Percentiles rank a stretch among this genome's conserved stretches.
Evolutionary conservation across 2,888 invertebrate species (phyloP).

Genomic region (Coelopa pilipes): DNA sequence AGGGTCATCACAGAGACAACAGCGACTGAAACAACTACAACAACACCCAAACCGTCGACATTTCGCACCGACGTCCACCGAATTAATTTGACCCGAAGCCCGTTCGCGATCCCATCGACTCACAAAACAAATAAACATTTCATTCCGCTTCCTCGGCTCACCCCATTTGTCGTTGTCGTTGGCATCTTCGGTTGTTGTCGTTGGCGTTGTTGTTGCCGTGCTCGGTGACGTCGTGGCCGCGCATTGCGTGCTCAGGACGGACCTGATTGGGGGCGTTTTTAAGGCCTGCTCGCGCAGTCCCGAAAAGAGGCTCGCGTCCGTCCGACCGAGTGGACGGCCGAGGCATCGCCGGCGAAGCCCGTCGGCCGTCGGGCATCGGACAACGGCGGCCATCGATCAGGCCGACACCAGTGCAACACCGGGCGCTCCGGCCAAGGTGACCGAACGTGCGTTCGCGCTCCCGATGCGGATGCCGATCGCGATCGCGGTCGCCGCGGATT

Average conservation of each 20-base stretch:
- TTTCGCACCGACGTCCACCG: conserved; percentile 26
- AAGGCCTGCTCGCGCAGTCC: conserved; percentile 27
- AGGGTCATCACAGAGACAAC: background rate
- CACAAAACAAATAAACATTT: conserved; percentile 32
- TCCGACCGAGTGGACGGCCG: background rate
- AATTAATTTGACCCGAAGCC: conserved; percentile 36
- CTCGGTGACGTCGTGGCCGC: background rate
- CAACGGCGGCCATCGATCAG: background rate
- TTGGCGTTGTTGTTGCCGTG: background rate
- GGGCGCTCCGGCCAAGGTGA: background rate
- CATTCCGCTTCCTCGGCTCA: background rate
- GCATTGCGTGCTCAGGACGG: background rate
- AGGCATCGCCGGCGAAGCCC: background rate
- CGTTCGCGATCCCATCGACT: conserved; percentile 31
- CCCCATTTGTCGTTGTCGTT: too few relatives aligned
- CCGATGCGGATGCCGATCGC: too few relatives aligned
- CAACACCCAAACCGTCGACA: background rate
- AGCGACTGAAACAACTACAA: background rate
- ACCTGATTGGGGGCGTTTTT: conserved; percentile 30
- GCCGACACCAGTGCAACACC: background rate
- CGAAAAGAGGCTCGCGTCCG: conserved; percentile 26
- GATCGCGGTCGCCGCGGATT: background rate
- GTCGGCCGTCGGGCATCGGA: background rate
- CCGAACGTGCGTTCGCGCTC: background rate
- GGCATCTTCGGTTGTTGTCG: too few relatives aligned